Evolutionary conservation across 2,888 invertebrate species (phyloP).

Genomic region (Ennomos erosarius): DNA sequence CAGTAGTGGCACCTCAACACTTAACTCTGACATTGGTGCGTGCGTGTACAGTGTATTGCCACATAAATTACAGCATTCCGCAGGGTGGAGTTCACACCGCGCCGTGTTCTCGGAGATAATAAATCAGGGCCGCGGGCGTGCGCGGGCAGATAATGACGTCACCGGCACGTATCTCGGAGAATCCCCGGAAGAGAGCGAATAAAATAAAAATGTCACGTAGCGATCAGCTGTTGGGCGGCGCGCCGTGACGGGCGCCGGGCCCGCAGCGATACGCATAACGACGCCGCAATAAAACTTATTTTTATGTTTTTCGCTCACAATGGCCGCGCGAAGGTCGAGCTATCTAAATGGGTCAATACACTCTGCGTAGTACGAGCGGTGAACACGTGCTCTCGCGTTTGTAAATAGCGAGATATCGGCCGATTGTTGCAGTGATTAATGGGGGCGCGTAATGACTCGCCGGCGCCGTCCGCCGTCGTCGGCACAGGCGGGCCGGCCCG

Average conservation of each 20-base stretch:
- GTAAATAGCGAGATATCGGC: conserved; percentile 86
- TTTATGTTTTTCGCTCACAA: conserved; percentile 86
- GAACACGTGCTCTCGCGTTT: conserved; percentile 84
- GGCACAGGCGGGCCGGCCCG: conserved; percentile 44
- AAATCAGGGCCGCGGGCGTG: conserved; percentile 75
- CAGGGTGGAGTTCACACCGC: conserved; percentile 50
- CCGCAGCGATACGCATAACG: conserved; percentile 82
- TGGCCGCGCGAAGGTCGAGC: conserved; percentile 85
- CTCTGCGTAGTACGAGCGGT: conserved; percentile 82
- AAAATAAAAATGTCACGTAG: conserved; percentile 86
- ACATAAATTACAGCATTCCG: conserved; percentile 67
- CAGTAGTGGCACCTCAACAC: conserved; percentile 53
- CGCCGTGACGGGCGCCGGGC: conserved; percentile 70
- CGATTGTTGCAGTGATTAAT: conserved; percentile 86
- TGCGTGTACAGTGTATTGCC: conserved; percentile 46
- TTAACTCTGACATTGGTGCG: conserved; percentile 64
- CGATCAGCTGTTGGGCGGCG: conserved; percentile 83
- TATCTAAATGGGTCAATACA: conserved; percentile 86
- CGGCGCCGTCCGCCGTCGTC: conserved; percentile 50
- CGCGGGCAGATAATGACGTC: conserved; percentile 81
- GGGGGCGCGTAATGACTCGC: conserved; percentile 83
- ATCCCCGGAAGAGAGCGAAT: conserved; percentile 84
- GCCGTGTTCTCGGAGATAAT: conserved; percentile 71
- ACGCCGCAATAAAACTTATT: conserved; percentile 85
- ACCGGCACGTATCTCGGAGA: conserved; percentile 82